phyloP scores from a whole-genome alignment of 1,140 invertebrate species.

The Polyergus mexicanus region DNA sequence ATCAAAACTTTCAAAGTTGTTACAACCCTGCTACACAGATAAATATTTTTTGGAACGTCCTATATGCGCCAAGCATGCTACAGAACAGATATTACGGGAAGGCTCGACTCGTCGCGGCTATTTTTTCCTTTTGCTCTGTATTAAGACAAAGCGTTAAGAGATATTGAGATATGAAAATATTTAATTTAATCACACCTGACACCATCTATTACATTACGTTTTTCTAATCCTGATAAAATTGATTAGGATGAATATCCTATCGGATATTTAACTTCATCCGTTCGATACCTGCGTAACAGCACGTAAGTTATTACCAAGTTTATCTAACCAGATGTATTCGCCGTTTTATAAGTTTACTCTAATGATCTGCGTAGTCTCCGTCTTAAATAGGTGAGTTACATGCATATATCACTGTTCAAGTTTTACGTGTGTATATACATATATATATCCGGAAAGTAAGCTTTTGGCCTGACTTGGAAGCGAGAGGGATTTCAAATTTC shows the following conservation, averaged over 20 bases:
- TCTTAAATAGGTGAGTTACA: neutral
- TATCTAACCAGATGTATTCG: constrained; percentile 14
- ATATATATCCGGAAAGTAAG: neutral
- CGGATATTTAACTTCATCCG: constrained; percentile 1
- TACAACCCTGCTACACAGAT: neutral
- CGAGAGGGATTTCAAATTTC: neutral
- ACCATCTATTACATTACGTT: neutral
- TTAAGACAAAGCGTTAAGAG: neutral
- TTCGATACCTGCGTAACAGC: neutral
- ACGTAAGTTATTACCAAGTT: constrained; percentile 25
- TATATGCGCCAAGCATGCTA: constrained; percentile 70
- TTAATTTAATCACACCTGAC: neutral
- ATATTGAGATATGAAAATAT: neutral
- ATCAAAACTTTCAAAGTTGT: neutral
- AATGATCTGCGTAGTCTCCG: neutral
- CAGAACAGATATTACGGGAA: constrained; percentile 63
- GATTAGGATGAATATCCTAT: constrained; percentile 2
- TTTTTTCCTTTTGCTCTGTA: neutral
- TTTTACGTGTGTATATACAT: neutral
- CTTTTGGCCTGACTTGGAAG: neutral
- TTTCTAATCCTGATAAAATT: constrained; percentile 6
- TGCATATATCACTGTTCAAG: neutral
- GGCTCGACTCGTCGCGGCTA: constrained; percentile 72
- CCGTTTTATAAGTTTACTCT: neutral
- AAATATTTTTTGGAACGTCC: constrained; percentile 53